Evolutionary conservation across 1,140 invertebrate genomes (phyloP), one percentile per base, ranked within the genome.

Genomic region (Colletes gigas): DNA sequence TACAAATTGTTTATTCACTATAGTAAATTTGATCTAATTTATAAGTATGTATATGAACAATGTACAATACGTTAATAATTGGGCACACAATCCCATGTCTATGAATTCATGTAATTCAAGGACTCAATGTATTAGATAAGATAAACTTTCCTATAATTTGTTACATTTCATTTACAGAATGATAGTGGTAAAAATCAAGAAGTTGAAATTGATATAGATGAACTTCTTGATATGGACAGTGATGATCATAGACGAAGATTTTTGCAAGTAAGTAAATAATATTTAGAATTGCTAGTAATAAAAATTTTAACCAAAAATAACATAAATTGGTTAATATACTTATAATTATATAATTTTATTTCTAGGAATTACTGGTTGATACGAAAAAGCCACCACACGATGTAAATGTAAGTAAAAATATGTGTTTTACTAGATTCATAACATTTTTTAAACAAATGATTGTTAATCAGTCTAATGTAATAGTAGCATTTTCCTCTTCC

Each of bases 191-290:
- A 93, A 89, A 94, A 93, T 88, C 94, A 95, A 89, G 97, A 98
- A 93, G 97, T 98, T 71, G 98, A 98, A 93, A 97, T 98, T 79
- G 98, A 98, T 93, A 96, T 98, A 89, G 98, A 98, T 94, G 97
- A 98, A 94, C 94, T 98, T 62, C 94, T 98, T 82, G 98, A 98
- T 92, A 97, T 98, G 96, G 97, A 98, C 91, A 96, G 95, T 90
- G 97, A 98, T 91, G 96, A 96, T 72, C 95, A 96, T 85, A 95
- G 97, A 91, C 95, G 96, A 92, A 95, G 95, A 92, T 98, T 97
- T 95, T 95, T 98, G 90, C 95, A 96, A 94, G 97, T 97, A 93
- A 93, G 94, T 93, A 12, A 39, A 15, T 19, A 15, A 21, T 44
- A 21, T n/a, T 19, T 63, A 50, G 50, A 59, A 59, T 59, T 59